phyloP scores from a whole-genome alignment of 1,140 invertebrate genomes.

The Chironomus tepperi region DNA sequence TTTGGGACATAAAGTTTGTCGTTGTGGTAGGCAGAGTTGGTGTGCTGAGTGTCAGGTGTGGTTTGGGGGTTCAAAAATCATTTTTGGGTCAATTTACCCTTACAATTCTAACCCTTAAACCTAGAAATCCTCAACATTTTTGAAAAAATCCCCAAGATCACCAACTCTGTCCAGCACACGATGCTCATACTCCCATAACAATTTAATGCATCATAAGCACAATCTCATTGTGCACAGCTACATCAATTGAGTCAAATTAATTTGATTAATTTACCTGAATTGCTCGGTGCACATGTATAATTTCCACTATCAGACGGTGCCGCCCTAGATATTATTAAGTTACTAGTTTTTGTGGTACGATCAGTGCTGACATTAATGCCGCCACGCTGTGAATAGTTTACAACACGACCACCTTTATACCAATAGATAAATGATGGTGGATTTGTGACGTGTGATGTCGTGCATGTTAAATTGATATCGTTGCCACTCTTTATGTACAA shows the following conservation, averaged over 20 bases:
- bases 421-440: slow-evolving; percentile 85
- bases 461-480: slow-evolving; percentile 83
- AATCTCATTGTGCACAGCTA: too few species aligned
- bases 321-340: slow-evolving; percentile 65
- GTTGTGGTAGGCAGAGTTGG: neutral
- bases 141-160: too few species aligned
- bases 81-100: too few species aligned
- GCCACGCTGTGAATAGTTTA: slow-evolving; percentile 71
- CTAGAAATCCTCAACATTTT: too few species aligned
- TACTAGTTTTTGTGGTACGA: slow-evolving; percentile 64
- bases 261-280: slow-evolving; percentile 37
- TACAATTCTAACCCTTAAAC: too few species aligned
- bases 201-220: too few species aligned
- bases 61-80: too few species aligned
- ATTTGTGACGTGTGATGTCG: slow-evolving; percentile 73
- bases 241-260: neutral
- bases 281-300: slow-evolving; percentile 64
- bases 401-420: slow-evolving; percentile 75
- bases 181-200: too few species aligned
- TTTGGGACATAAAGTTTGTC: neutral
- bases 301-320: slow-evolving; percentile 65
- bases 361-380: slow-evolving; percentile 74
- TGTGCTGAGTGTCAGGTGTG: too few species aligned
- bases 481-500: slow-evolving; percentile 79
- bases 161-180: too few species aligned